Base-by-base conservation (phyloP, 2,113 vertebrate species). In the Tyrannus savana region DNA sequence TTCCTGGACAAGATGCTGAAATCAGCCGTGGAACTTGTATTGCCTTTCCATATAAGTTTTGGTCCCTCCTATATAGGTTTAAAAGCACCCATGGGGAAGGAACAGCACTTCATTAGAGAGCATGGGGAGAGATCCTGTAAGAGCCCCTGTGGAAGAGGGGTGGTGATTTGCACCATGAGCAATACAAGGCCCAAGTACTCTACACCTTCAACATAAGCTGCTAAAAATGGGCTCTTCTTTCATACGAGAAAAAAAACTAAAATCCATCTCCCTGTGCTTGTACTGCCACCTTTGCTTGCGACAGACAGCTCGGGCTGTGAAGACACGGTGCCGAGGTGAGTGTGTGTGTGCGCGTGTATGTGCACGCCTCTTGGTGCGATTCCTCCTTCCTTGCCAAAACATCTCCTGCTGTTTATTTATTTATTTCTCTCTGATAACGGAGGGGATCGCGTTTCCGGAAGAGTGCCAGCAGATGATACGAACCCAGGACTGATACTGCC, bases 361-460 rank as follows among this genome's bases (percentile, higher is more conserved):
- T 9, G 5, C 93, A 94, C 66, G 93, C 83, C 89, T 94, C 96
- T 95, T 81, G 94, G 94, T 96, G 95, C 46, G 53, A 96, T 95
- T 91, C 94, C 96, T 96, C 89, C 80, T 89, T 89, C 96, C 95
- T 96, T 97, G 97, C 97, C 97, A 97, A 97, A 97, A 97, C 96
- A 96, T 95, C 91, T 96, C 96, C 91, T 95, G 97, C 97, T 97
- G 96, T 96, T 97, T 97, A 97, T 97, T 97, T 97, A 97, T 97
- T 97, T 97, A 97, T 97, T 97, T 97, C 96, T 95, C 88, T 63
- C 97, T 97, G 98, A 99, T 99, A 99, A 98, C 98, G 98, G 98
- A 98, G 98, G 97, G 98, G 98, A 99, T 98, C 98, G 97, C 37
- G 97, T 98, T 99, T 99, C 98, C 98, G 98, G 98, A 98, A 99